Conservation (phyloP, 2,888 invertebrate species). For the Nomada fucata region DNA sequence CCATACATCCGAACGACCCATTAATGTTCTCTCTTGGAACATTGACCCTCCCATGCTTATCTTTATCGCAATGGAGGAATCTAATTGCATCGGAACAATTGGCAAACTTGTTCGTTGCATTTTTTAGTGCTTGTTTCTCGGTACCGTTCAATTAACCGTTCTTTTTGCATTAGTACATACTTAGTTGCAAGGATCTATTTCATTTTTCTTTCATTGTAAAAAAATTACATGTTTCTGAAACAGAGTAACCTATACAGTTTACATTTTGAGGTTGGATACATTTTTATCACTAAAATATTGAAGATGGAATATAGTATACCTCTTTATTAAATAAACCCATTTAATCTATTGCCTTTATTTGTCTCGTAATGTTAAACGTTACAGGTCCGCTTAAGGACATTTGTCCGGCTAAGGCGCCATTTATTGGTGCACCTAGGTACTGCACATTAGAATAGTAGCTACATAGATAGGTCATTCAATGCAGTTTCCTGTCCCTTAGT, state of each 20-base stretch:
- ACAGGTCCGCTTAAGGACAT: too few species aligned
- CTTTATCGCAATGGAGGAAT: constrained; percentile 75
- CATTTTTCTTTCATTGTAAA: background rate
- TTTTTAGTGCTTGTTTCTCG: background rate
- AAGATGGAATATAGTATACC: too few species aligned
- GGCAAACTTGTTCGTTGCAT: constrained; percentile 60
- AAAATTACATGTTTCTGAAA: background rate
- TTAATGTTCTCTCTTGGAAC: constrained; percentile 77
- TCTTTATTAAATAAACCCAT: too few species aligned
- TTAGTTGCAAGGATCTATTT: too few species aligned
- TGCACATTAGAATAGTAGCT: too few species aligned
- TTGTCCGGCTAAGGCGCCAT: too few species aligned
- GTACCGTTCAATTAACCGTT: background rate
- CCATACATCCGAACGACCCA: constrained; percentile 80
- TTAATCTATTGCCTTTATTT: too few species aligned
- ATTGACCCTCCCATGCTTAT: constrained; percentile 74
- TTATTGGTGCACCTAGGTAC: too few species aligned
- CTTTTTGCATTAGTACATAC: background rate
- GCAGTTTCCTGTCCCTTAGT: too few species aligned
- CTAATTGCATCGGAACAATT: constrained; percentile 69
- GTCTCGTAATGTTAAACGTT: too few species aligned
- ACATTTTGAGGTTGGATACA: constrained; percentile 25
- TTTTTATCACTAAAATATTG: background rate
- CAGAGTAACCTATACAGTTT: background rate
- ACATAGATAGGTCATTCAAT: too few species aligned